Evolutionary conservation across 2,113 vertebrate genomes (phyloP).

Genomic region (Rutilus rutilus): DNA sequence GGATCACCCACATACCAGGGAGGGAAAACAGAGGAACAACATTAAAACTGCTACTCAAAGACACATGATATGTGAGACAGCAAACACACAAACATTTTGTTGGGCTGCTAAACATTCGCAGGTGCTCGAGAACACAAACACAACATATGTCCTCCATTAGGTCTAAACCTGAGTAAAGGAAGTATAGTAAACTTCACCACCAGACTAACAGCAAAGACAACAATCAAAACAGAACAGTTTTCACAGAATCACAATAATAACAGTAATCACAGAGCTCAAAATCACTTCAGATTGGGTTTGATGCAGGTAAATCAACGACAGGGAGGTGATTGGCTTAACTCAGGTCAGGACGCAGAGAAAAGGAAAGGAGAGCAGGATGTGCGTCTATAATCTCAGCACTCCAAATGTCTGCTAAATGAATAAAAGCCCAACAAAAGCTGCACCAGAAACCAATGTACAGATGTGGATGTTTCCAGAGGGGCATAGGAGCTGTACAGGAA

Average conservation of each 20-base stretch:
- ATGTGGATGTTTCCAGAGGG: slow-evolving; percentile 77
- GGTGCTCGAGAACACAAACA: slow-evolving; percentile 57
- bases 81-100: slow-evolving; percentile 38
- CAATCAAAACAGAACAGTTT: neutral
- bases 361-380: neutral
- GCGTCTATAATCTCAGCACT: slow-evolving; percentile 45
- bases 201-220: neutral
- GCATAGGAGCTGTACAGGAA: slow-evolving; percentile 62
- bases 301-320: neutral
- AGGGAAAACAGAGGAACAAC: slow-evolving; percentile 31
- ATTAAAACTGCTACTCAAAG: slow-evolving; percentile 20
- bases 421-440: slow-evolving; percentile 65
- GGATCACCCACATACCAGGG: slow-evolving; percentile 46
- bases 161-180: slow-evolving; percentile 53
- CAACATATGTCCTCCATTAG: slow-evolving; percentile 58
- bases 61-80: neutral
- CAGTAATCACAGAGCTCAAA: neutral
- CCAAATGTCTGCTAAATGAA: slow-evolving; percentile 55
- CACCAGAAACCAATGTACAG: slow-evolving; percentile 70
- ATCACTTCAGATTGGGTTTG: neutral
- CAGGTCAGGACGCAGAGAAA: slow-evolving; percentile 41
- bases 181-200: neutral
- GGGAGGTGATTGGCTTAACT: slow-evolving; percentile 50
- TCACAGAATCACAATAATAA: no score
- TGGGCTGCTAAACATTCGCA: slow-evolving; percentile 67